These are phyloP conservation scores for Styela clava DNA, from an alignment of 23 tunicate genomes.

Conservation along the genomic window DNA sequence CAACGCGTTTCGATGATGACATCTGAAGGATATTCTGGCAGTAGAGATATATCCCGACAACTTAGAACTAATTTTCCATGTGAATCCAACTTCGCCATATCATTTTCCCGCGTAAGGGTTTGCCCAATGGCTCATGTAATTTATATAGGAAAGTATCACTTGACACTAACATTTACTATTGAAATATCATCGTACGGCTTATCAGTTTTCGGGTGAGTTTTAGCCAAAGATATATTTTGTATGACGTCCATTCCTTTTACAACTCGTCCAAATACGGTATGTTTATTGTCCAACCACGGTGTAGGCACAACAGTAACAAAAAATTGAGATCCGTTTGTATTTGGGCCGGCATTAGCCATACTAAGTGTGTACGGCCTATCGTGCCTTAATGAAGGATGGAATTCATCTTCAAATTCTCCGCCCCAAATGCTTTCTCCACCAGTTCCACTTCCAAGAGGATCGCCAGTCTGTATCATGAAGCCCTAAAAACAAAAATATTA, in stretches of 20 bases:
- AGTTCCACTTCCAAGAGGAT: slow-evolving; percentile 93
- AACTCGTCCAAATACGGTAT: slow-evolving; percentile 94
- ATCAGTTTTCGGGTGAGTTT: slow-evolving; percentile 88
- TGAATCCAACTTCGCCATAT: no score
- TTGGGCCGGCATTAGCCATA: slow-evolving; percentile 99
- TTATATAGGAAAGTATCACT: no score
- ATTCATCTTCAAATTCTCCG: slow-evolving; percentile 97
- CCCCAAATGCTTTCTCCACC: slow-evolving; percentile 99
- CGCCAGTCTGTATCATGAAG: slow-evolving; percentile 96
- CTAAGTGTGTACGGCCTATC: slow-evolving; percentile 83
- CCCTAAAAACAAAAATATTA: no score
- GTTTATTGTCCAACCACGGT: slow-evolving; percentile 98
- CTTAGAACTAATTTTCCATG: no score
- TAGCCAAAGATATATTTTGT: slow-evolving; percentile 60
- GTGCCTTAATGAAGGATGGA: slow-evolving; percentile 79
- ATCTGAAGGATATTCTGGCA: no score
- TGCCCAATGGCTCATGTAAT: no score
- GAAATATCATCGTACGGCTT: slow-evolving; percentile 97
- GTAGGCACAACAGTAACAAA: slow-evolving; percentile 92
- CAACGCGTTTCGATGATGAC: no score
- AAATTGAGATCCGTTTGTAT: slow-evolving; percentile 97
- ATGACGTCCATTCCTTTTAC: slow-evolving; percentile 95
- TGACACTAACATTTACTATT: slow-evolving; percentile 74
- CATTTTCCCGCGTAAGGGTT: no score
- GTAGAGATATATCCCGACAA: no score